phyloP scores from a whole-genome alignment of 2,888 invertebrate species.

The Tromatobia lineatoria region DNA sequence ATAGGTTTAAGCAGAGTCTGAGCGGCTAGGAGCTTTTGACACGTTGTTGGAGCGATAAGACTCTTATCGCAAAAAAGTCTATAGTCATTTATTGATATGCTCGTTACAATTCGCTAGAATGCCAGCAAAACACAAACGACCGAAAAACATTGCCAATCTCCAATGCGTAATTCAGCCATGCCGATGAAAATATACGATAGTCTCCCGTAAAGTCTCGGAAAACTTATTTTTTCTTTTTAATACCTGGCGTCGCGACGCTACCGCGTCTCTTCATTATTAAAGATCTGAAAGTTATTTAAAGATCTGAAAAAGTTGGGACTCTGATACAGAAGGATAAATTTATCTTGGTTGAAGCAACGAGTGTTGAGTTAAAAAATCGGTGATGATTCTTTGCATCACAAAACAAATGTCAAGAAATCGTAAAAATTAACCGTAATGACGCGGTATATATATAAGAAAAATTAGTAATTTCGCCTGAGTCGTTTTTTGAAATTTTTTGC shows the following conservation, averaged over 20 bases:
- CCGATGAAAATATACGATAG: not conserved
- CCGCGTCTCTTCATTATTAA: too few species aligned
- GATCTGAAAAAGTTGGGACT: conserved; percentile 25
- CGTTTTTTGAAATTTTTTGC: too few species aligned
- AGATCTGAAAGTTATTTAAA: conserved; percentile 48
- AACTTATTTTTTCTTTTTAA: too few species aligned
- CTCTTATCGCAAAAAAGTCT: conserved; percentile 23
- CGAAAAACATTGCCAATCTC: not conserved
- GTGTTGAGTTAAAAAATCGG: not conserved
- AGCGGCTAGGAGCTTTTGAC: not conserved
- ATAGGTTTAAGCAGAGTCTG: not conserved
- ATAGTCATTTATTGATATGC: conserved; percentile 17
- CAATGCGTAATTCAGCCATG: not conserved
- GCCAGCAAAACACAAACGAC: not conserved
- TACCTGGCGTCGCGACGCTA: too few species aligned
- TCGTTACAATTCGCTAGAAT: not conserved
- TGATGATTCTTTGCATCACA: not conserved
- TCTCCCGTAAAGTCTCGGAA: not conserved
- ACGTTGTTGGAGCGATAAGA: conserved; percentile 18
- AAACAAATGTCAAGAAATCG: not conserved
- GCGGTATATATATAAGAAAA: not conserved
- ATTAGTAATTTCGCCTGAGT: too few species aligned
- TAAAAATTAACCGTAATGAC: not conserved
- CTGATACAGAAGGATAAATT: conserved; percentile 40
- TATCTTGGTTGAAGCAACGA: not conserved